Conservation (phyloP, 2,113 vertebrate species). For the Montifringilla adamsi region DNA sequence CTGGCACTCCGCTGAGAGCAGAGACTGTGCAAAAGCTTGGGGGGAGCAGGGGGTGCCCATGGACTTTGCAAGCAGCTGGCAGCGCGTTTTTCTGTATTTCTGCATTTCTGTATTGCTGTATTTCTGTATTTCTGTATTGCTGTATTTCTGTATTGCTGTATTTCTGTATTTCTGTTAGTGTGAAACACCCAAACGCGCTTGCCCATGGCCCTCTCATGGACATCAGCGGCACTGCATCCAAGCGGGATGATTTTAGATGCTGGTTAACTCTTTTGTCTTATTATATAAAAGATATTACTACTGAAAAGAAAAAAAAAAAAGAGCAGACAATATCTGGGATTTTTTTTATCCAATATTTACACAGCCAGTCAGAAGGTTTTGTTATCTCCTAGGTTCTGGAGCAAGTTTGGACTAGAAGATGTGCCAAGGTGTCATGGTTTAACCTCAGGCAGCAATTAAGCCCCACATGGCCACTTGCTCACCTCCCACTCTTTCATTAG, state of each 20-base stretch:
- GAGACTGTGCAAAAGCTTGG: neutral
- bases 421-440: neutral
- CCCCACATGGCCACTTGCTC: neutral
- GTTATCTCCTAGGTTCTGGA: neutral
- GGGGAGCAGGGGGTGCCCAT: neutral
- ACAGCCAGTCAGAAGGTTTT: neutral
- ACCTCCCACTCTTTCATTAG: neutral
- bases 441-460: neutral
- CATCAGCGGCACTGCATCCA: neutral
- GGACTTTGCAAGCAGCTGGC: neutral
- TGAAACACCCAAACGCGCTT: neutral
- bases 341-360: neutral
- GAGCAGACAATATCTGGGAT: fast-evolving
- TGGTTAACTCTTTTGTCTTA: neutral
- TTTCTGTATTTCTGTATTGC: neutral
- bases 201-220: neutral
- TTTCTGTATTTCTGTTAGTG: no score
- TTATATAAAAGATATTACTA: neutral
- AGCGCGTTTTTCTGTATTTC: neutral
- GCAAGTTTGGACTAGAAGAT: neutral
- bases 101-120: no score
- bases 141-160: no score
- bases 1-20: neutral
- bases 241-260: neutral
- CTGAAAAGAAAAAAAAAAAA: neutral